Evolutionary conservation across 2,888 invertebrate genomes (phyloP).

Genomic region (Drosophila neonasuta): DNA sequence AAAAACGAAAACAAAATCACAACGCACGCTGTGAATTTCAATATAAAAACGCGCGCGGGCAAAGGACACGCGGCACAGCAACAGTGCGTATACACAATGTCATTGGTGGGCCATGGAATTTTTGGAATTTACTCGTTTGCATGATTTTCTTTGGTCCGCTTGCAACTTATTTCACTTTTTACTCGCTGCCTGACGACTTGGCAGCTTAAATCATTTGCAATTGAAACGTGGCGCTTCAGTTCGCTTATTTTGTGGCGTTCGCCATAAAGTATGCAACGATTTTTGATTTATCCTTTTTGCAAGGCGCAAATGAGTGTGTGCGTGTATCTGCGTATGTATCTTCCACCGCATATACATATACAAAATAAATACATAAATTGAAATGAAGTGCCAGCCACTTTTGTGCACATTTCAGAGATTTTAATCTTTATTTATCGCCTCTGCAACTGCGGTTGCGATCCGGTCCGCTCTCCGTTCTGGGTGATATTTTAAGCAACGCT

Average conservation of each 20-base stretch:
- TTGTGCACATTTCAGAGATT: constrained; percentile 74
- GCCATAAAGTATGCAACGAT: constrained; percentile 69
- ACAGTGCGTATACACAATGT: constrained; percentile 71
- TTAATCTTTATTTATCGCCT: constrained; percentile 73
- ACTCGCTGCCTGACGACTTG: constrained; percentile 33
- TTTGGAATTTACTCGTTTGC: constrained; percentile 38
- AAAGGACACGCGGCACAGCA: constrained; percentile 35
- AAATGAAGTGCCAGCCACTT: constrained; percentile 74
- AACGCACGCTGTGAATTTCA: constrained; percentile 71
- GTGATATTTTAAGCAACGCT: constrained; percentile 53
- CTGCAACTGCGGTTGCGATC: constrained; percentile 35
- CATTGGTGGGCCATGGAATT: constrained; percentile 30
- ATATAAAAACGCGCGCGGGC: constrained; percentile 22
- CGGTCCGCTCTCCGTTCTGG: neutral
- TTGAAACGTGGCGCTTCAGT: constrained; percentile 52
- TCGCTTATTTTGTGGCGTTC: constrained; percentile 50
- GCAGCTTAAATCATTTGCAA: constrained; percentile 56
- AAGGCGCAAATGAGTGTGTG: constrained; percentile 6
- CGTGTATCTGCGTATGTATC: neutral
- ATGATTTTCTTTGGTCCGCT: constrained; percentile 5
- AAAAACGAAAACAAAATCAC: constrained; percentile 24
- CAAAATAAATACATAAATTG: constrained; percentile 67
- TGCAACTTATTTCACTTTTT: constrained; percentile 17
- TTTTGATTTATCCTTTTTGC: constrained; percentile 62
- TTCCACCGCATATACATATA: constrained; percentile 13